Conservation (phyloP, 2,888 invertebrate species). For the Eupithecia subfuscata region DNA sequence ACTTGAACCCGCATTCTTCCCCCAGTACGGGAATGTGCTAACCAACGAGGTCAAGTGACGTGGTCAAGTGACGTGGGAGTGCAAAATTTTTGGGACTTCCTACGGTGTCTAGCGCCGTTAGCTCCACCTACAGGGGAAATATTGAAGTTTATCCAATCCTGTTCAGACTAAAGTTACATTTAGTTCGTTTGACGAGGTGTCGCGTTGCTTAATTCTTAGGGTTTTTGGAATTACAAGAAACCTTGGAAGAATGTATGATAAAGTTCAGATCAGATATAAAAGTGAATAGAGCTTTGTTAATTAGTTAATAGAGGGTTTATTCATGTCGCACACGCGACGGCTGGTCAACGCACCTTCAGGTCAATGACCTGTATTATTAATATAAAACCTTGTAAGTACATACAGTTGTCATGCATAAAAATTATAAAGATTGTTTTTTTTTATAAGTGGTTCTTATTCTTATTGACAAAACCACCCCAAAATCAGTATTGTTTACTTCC, state of each 20-base stretch:
- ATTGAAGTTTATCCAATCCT: too few species aligned
- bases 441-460: not conserved
- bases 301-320: conserved; percentile 6
- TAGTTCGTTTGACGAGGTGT: too few species aligned
- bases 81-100: too few species aligned
- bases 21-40: too few species aligned
- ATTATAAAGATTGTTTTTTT: not conserved
- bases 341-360: not conserved
- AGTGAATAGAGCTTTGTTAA: conserved; percentile 3
- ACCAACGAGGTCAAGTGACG: too few species aligned
- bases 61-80: too few species aligned
- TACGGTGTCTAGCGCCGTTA: too few species aligned
- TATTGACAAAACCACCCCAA: not conserved
- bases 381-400: not conserved
- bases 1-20: too few species aligned
- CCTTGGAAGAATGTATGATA: conserved; percentile 15
- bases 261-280: not conserved
- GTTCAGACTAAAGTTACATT: too few species aligned
- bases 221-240: too few species aligned
- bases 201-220: too few species aligned
- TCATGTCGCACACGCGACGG: conserved; percentile 2
- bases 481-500: not conserved
- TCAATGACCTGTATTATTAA: not conserved
- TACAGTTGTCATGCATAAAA: not conserved
- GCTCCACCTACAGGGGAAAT: too few species aligned